These are phyloP conservation scores for Glossosoma conforme DNA, from an alignment of 1,140 invertebrate species.

Conservation along the genomic window DNA sequence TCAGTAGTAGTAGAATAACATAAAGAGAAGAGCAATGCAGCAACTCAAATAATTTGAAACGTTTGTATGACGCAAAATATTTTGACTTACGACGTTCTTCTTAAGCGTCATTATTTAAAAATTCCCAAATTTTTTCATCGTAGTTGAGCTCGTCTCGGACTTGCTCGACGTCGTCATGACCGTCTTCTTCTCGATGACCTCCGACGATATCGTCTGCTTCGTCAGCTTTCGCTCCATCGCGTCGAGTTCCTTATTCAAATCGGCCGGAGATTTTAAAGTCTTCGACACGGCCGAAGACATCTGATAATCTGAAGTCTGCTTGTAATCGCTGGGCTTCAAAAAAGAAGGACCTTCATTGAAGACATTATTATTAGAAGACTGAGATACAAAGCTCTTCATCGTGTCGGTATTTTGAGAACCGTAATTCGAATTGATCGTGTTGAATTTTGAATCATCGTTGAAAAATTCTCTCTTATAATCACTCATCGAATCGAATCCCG, in stretches of 20 bases:
- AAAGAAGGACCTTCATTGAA: slow-evolving; percentile 34
- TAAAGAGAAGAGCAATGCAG: background rate
- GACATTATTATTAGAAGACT: slow-evolving; percentile 6
- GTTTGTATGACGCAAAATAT: slow-evolving; percentile 28
- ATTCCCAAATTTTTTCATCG: slow-evolving; percentile 51
- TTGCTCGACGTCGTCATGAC: slow-evolving; percentile 50
- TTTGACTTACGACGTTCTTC: background rate
- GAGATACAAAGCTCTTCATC: slow-evolving; percentile 35
- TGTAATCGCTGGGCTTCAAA: slow-evolving; percentile 47
- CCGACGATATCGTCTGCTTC: slow-evolving; percentile 47
- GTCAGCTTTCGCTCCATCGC: slow-evolving; percentile 45
- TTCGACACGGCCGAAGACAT: slow-evolving; percentile 36
- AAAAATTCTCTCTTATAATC: slow-evolving; percentile 46
- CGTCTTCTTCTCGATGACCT: slow-evolving; percentile 46
- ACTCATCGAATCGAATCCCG: slow-evolving; percentile 45
- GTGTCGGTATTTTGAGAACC: slow-evolving; percentile 47
- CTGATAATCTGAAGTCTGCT: slow-evolving; percentile 38
- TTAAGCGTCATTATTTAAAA: slow-evolving; percentile 34
- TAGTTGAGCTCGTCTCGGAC: slow-evolving; percentile 45
- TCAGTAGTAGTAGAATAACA: background rate
- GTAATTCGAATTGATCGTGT: slow-evolving; percentile 44
- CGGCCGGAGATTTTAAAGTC: slow-evolving; percentile 36
- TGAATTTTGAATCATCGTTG: slow-evolving; percentile 38
- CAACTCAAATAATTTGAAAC: slow-evolving; percentile 1
- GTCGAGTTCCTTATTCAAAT: slow-evolving; percentile 44